Base-by-base conservation (phyloP, 2,797 vertebrate species). In the Echiichthys vipera region DNA sequence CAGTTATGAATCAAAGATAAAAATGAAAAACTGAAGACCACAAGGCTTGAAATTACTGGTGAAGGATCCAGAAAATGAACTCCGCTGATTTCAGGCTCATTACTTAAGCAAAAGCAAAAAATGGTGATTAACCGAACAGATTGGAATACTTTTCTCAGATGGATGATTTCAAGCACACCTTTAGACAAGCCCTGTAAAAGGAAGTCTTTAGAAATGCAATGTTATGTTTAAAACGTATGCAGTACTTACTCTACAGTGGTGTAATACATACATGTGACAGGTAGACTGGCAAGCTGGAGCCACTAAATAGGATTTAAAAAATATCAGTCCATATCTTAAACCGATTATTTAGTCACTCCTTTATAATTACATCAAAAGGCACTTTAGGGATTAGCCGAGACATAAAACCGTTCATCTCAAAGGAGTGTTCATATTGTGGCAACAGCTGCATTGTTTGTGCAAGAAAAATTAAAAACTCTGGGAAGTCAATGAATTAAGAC, bases 291-390 rank as follows among this genome's bases (percentile, higher is more conserved):
- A 42, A 75, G 73, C 30, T 45, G 20, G 15, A 65, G 56, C 12
- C 12, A 50, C 22, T 47, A 18, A 77, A 84, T 47, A 71, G 46
- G 68, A 79, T 84, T 88, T 59, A 70, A 65, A 83, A 53, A 45
- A 71, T 57, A 74, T 77, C 71, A 71, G 65, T 51, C 43, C 32
- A 30, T 37, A 74, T 71, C 40, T 73, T 74, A 65, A 76, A 77
- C 55, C 74, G 71, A 84, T 77, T 53, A 49, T 78, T 57, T 51
- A 29, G n/a, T 72, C 68, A 55, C 25, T 61, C 17, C 51, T 77
- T 82, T 81, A 50, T 75, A 81, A 76, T 72, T 68, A 59, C 42
- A 81, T 84, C 66, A 87, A 84, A 80, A 74, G 24, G 59, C 37
- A 36, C 76, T 82, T 86, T 27, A 57, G 37, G 68, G 42, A 89